Evolutionary conservation across 2,888 invertebrate genomes (phyloP).

Genomic region (Pediacus dermestoides): DNA sequence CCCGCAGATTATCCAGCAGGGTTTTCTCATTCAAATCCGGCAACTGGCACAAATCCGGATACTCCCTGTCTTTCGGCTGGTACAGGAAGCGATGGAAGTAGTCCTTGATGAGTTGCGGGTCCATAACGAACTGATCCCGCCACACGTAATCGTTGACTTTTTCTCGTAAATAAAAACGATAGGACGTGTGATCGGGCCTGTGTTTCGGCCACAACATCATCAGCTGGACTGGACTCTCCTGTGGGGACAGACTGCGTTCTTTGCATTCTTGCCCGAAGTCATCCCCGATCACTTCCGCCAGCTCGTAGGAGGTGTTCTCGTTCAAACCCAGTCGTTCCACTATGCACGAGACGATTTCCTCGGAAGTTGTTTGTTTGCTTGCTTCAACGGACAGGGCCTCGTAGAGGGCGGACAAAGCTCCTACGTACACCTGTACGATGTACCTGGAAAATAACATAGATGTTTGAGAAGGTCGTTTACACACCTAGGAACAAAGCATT

Average conservation of each 20-base stretch:
- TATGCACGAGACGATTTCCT: conserved; percentile 87
- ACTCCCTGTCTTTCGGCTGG: conserved; percentile 90
- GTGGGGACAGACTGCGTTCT: conserved; percentile 78
- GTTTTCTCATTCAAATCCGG: conserved; percentile 94
- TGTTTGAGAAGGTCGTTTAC: no score
- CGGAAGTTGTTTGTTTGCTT: conserved; percentile 86
- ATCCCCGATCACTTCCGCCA: conserved; percentile 85
- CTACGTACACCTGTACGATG: conserved; percentile 84
- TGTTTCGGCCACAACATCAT: conserved; percentile 79
- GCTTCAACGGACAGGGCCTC: conserved; percentile 88
- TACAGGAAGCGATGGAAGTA: conserved; percentile 87
- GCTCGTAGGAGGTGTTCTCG: conserved; percentile 68
- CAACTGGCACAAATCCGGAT: conserved; percentile 92
- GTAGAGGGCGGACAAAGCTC: conserved; percentile 81
- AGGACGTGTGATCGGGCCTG: conserved; percentile 54
- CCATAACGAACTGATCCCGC: conserved; percentile 85
- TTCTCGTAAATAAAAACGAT: conserved; percentile 82
- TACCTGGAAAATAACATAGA: conserved; percentile 41
- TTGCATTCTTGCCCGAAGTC: conserved; percentile 88
- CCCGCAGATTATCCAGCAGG: conserved; percentile 82
- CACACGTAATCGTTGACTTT: conserved; percentile 81
- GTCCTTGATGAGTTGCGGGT: conserved; percentile 88
- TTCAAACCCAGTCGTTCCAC: conserved; percentile 67
- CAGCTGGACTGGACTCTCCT: conserved; percentile 76
- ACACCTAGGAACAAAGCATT: no score